A percentile compares a stretch with the other conserved stretches of the same genome.
Evolutionary conservation across 2,888 invertebrate species (phyloP).

Genomic region (Heliconius erato): DNA sequence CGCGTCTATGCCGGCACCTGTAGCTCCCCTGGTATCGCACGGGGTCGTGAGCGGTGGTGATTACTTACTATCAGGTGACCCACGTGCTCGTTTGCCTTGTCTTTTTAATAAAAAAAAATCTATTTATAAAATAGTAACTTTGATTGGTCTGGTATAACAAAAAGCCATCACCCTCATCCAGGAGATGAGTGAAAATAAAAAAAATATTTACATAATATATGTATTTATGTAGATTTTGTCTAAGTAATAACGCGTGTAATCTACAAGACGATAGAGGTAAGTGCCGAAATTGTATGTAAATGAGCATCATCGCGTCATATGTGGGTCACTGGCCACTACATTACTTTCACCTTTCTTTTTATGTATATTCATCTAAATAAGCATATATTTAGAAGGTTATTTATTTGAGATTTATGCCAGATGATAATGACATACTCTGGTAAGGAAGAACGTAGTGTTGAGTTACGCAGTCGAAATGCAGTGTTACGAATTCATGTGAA

Average conservation of each 20-base stretch:
- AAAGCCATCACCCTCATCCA: too few species aligned
- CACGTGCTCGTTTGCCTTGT: too few species aligned
- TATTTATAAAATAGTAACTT: background rate
- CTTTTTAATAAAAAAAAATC: too few species aligned
- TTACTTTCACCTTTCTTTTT: constrained; percentile 56
- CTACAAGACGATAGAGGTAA: constrained; percentile 31
- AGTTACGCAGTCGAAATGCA: too few species aligned
- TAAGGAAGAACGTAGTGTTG: background rate
- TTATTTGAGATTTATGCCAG: constrained; percentile 3
- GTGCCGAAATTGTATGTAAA: constrained; percentile 42
- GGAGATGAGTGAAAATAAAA: too few species aligned
- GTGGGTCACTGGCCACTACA: constrained; percentile 48
- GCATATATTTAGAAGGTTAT: constrained; percentile 27
- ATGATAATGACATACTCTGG: background rate
- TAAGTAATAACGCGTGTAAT: background rate
- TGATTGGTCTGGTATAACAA: background rate
- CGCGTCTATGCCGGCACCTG: too few species aligned
- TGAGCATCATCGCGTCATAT: constrained; percentile 38
- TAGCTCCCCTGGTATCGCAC: too few species aligned
- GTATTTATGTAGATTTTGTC: constrained; percentile 5
- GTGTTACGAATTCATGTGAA: too few species aligned
- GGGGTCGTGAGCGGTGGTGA: too few species aligned
- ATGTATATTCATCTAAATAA: constrained; percentile 43
- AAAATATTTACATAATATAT: background rate
- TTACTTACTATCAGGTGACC: too few species aligned